Conservation (phyloP, 2,113 vertebrate genomes). For the Takifugu flavidus region DNA sequence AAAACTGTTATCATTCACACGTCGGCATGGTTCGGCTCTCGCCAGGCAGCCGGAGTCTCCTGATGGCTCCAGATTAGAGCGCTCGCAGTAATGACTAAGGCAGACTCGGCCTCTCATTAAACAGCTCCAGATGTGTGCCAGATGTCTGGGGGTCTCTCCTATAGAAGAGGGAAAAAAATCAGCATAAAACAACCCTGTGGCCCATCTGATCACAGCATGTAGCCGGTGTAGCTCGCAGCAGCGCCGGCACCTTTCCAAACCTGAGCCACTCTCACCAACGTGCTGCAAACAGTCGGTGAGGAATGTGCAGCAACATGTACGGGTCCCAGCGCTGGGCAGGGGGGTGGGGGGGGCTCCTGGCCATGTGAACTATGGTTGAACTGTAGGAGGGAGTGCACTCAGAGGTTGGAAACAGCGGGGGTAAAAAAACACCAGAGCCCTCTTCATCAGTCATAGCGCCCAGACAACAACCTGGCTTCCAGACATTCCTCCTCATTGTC, state of each 20-base stretch:
- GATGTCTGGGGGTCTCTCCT: constrained; percentile 48
- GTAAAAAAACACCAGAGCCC: constrained; percentile 37
- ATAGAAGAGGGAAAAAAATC: constrained; percentile 14
- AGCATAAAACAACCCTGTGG: constrained; percentile 2
- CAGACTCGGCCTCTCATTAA: constrained; percentile 61
- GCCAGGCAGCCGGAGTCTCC: constrained; percentile 24
- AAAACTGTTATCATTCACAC: constrained; percentile 24
- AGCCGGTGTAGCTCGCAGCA: constrained; percentile 10
- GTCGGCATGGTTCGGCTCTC: constrained; percentile 22
- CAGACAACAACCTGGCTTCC: constrained; percentile 23
- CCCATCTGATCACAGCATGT: constrained; percentile 10
- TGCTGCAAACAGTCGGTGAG: constrained; percentile 3
- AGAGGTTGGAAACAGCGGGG: constrained; percentile 51
- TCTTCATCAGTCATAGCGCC: constrained; percentile 46
- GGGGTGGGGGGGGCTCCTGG: constrained; percentile 25
- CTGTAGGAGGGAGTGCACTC: constrained; percentile 52
- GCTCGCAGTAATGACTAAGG: constrained; percentile 28
- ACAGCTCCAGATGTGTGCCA: constrained; percentile 64
- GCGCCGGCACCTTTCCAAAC: constrained; percentile 22
- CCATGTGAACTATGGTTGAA: constrained; percentile 62
- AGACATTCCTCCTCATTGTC: constrained; percentile 39
- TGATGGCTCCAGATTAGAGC: constrained; percentile 17
- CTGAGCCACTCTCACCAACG: neutral
- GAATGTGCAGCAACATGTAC: constrained; percentile 22
- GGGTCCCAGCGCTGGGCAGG: neutral